Evolutionary conservation across 2,113 vertebrate genomes (phyloP).

Genomic region (Phoenicopterus ruber): DNA sequence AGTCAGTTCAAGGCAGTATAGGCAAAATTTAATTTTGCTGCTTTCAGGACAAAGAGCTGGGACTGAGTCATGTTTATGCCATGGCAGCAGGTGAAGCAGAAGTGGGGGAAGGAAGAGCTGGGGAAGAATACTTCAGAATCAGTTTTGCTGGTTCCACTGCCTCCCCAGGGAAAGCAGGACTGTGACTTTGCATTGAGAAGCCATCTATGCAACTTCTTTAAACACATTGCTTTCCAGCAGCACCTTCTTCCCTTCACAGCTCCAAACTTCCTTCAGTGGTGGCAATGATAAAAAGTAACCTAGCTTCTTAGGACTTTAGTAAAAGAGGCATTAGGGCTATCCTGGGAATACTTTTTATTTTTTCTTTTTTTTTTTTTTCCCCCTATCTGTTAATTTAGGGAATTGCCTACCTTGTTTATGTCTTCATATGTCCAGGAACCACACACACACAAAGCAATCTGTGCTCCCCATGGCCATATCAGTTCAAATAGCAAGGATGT

Average conservation of each 20-base stretch:
- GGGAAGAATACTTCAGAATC: background rate
- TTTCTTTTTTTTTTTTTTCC: background rate
- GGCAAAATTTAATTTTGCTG: background rate
- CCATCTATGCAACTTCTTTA: background rate
- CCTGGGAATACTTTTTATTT: background rate
- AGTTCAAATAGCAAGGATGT: background rate
- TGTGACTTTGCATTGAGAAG: background rate
- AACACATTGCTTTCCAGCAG: rapidly evolving
- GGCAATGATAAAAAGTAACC: background rate
- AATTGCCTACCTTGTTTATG: background rate
- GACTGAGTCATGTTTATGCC: background rate
- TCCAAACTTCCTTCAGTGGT: background rate
- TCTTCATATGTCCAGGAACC: background rate
- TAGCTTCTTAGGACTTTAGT: background rate
- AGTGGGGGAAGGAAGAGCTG: background rate
- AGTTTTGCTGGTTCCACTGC: background rate
- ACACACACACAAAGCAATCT: background rate
- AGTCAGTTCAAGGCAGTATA: background rate
- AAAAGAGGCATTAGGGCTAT: background rate
- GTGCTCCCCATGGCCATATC: background rate
- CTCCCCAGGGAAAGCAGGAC: background rate
- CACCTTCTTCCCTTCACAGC: background rate
- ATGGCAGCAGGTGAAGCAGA: background rate
- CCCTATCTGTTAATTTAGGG: background rate
- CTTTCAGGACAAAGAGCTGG: background rate